phyloP scores from a whole-genome alignment of 2,888 invertebrate genomes.

The Ischnus inquisitorius region DNA sequence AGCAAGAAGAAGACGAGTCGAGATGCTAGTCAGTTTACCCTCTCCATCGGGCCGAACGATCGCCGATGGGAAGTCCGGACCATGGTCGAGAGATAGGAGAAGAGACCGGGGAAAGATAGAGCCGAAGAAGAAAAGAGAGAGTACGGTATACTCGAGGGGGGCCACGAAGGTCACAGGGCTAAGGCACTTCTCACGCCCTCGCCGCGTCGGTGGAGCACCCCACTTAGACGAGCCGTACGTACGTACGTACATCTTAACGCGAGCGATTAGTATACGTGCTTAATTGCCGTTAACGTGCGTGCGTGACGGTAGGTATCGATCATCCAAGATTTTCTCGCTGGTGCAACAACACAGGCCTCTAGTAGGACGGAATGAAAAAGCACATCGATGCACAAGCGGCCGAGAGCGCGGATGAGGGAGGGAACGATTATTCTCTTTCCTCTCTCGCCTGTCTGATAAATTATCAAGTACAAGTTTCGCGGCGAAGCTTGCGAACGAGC shows the following conservation, averaged over 20 bases:
- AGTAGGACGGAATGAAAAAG: conserved; percentile 54
- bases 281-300: conserved; percentile 84
- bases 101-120: conserved; percentile 48
- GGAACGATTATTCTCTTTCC: conserved; percentile 63
- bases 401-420: conserved; percentile 35
- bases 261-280: conserved; percentile 84
- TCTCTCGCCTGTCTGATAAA: conserved; percentile 59
- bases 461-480: conserved; percentile 49
- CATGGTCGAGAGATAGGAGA: conserved; percentile 59
- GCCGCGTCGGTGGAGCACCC: conserved; percentile 82
- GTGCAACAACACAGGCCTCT: conserved; percentile 24
- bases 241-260: conserved; percentile 78
- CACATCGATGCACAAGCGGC: conserved; percentile 52
- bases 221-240: conserved; percentile 82
- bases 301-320: conserved; percentile 82
- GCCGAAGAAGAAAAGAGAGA: conserved; percentile 54
- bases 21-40: conserved; percentile 49
- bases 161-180: conserved; percentile 84
- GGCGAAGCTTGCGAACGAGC: conserved; percentile 7
- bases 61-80: conserved; percentile 67
- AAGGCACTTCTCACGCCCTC: conserved; percentile 85
- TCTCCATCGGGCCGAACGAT: conserved; percentile 42
- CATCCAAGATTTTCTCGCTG: conserved; percentile 73
- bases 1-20: conserved; percentile 42
- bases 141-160: conserved; percentile 74